Evolutionary conservation across 2,797 vertebrate genomes (phyloP).

Genomic region (Chaetophractus vellerosus): DNA sequence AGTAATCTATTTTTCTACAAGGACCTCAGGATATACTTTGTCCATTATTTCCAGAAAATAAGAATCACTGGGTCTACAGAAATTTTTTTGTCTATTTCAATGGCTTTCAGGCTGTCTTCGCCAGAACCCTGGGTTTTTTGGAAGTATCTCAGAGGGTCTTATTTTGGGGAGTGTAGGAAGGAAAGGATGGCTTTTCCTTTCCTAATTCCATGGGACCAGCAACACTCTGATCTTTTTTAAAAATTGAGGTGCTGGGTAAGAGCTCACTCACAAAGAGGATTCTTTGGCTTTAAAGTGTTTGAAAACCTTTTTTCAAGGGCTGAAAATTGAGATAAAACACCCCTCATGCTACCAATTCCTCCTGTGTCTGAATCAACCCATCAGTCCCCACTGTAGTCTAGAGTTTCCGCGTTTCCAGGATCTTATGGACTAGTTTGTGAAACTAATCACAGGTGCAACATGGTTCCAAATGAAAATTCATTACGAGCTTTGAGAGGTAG

Average conservation of each 20-base stretch:
- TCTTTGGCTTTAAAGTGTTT: conserved; percentile 55
- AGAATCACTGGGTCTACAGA: not conserved
- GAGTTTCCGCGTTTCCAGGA: not conserved
- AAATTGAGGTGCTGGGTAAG: not conserved
- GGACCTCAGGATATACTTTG: not conserved
- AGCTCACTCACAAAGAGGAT: not conserved
- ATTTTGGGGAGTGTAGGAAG: not conserved
- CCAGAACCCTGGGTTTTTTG: not conserved
- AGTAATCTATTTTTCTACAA: not conserved
- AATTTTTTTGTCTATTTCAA: not conserved
- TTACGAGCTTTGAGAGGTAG: conserved; percentile 26
- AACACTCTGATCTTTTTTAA: not conserved
- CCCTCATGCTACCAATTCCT: not conserved
- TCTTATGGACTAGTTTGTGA: not conserved
- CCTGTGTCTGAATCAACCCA: not conserved
- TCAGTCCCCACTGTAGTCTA: not conserved
- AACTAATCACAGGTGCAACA: not conserved
- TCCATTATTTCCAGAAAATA: not conserved
- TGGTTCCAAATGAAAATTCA: conserved; percentile 2
- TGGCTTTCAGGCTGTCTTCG: not conserved
- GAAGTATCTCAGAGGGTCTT: not conserved
- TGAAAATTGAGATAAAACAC: conserved; percentile 26
- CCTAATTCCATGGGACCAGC: not conserved
- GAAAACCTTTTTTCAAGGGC: not conserved
- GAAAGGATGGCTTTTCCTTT: not conserved